Percentiles rank a stretch among this genome's conserved stretches.
These are phyloP conservation scores for Drosophila antonietae DNA, from an alignment of 2,888 invertebrate genomes.

Conservation along the genomic window DNA sequence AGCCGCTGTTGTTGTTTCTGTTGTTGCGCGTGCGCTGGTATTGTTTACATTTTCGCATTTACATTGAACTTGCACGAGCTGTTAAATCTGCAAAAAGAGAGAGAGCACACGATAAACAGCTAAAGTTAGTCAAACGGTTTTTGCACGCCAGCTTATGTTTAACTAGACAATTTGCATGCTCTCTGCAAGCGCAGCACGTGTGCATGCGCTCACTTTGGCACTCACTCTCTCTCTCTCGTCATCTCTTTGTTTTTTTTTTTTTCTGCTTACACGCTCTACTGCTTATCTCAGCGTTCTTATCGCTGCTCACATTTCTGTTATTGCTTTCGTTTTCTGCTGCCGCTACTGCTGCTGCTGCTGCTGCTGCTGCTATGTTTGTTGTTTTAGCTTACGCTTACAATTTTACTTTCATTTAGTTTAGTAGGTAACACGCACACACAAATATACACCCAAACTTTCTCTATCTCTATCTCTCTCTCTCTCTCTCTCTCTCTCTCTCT, in stretches of 20 bases:
- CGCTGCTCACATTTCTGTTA: conserved; percentile 63
- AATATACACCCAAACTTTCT: conserved; percentile 8
- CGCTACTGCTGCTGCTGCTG: conserved; percentile 33
- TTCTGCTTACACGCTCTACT: conserved; percentile 50
- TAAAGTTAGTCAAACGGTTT: conserved; percentile 11
- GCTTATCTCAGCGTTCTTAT: conserved; percentile 74
- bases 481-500: conserved; percentile 5
- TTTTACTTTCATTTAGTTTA: conserved; percentile 78
- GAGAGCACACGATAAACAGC: conserved; percentile 9
- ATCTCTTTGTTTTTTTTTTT: conserved; percentile 3
- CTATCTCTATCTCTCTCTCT: neutral
- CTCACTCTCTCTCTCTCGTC: conserved; percentile 3
- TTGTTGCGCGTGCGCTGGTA: conserved; percentile 73
- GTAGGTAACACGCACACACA: conserved; percentile 59
- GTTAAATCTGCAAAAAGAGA: conserved; percentile 43
- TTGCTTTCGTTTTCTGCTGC: conserved; percentile 52
- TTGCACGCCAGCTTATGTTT: neutral
- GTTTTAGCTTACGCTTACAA: conserved; percentile 79
- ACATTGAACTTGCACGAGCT: conserved; percentile 46
- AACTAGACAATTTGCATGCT: conserved; percentile 6
- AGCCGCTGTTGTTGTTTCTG: conserved; percentile 38
- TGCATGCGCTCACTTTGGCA: conserved; percentile 6
- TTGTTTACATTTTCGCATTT: conserved; percentile 76
- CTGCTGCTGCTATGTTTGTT: conserved; percentile 62
- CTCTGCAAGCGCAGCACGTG: conserved; percentile 12